Percentiles rank a stretch among this genome's conserved stretches.
phyloP scores from a whole-genome alignment of 64 coral and sea anemone species.

The Astreopora myriophthalma region DNA sequence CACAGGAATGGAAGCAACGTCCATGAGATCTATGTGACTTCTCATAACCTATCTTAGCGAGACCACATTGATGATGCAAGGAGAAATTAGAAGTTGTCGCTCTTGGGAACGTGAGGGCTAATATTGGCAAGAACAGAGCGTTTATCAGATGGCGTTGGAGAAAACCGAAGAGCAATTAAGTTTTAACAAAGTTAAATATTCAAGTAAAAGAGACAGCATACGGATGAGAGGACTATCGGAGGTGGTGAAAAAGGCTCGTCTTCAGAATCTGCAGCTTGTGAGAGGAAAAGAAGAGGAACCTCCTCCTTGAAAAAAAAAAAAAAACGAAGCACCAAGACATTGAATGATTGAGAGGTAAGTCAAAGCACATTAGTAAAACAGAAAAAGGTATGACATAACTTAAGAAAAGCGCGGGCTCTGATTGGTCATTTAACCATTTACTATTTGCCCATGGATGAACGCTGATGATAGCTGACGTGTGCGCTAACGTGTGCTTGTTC shows the following conservation, averaged over 20 bases:
- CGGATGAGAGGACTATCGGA: background rate
- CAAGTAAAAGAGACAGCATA: background rate
- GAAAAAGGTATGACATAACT: background rate
- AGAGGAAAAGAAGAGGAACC: conserved; percentile 27
- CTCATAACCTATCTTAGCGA: background rate
- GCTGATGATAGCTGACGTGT: too few relatives aligned
- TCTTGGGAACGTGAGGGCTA: background rate
- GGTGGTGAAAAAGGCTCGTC: background rate
- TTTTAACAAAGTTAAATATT: background rate
- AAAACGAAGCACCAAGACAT: background rate
- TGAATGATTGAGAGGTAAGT: background rate
- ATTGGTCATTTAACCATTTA: too few relatives aligned
- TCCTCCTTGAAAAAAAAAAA: conserved; percentile 22
- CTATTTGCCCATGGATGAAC: too few relatives aligned
- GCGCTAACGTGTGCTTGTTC: too few relatives aligned
- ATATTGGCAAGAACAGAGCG: background rate
- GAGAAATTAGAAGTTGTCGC: background rate
- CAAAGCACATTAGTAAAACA: background rate
- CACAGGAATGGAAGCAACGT: too few relatives aligned
- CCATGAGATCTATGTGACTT: background rate
- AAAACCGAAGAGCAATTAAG: background rate
- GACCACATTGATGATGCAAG: background rate
- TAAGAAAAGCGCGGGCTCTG: too few relatives aligned
- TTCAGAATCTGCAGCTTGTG: background rate
- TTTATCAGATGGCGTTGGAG: background rate